Percentiles rank a stretch among this genome's conserved stretches.
Evolutionary conservation across 1,140 invertebrate genomes (phyloP).

Genomic region (Ceratina japonica): DNA sequence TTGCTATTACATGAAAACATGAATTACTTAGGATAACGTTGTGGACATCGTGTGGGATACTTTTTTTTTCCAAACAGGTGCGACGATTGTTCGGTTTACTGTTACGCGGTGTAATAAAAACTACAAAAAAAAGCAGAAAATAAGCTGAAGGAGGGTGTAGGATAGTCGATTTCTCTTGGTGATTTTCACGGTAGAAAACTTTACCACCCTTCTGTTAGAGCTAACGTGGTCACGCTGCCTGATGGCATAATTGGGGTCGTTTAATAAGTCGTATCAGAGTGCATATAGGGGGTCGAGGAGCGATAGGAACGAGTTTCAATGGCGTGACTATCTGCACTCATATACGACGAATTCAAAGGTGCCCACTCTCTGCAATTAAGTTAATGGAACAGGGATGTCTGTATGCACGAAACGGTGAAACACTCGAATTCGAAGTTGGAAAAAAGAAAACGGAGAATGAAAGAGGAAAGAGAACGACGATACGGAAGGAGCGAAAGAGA

Average conservation of each 20-base stretch:
- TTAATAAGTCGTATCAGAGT: constrained; percentile 59
- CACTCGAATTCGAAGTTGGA: constrained; percentile 10
- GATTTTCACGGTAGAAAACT: constrained; percentile 18
- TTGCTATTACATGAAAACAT: constrained; percentile 12
- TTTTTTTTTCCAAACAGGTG: not conserved
- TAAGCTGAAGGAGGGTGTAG: not conserved
- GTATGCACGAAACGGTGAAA: constrained; percentile 23
- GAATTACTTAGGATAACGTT: constrained; percentile 22
- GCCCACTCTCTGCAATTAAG: constrained; percentile 44
- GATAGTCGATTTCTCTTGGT: not conserved
- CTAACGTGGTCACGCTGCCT: constrained; percentile 9
- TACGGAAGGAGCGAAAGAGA: constrained; percentile 12
- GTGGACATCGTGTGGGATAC: not conserved
- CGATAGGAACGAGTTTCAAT: constrained; percentile 45
- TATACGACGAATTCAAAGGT: constrained; percentile 23
- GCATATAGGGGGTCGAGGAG: constrained; percentile 5
- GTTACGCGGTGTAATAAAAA: not conserved
- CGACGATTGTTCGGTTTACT: constrained; percentile 31
- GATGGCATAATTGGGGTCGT: constrained; percentile 54
- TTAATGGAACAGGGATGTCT: constrained; percentile 47
- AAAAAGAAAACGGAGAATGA: not conserved
- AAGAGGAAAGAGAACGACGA: not conserved
- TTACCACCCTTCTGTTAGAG: not conserved
- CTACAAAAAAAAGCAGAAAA: not conserved
- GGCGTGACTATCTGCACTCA: constrained; percentile 45